Percentiles rank a stretch among this genome's conserved stretches.
Evolutionary conservation across 2,888 invertebrate species (phyloP).

Genomic region (Danaus chrysippus): DNA sequence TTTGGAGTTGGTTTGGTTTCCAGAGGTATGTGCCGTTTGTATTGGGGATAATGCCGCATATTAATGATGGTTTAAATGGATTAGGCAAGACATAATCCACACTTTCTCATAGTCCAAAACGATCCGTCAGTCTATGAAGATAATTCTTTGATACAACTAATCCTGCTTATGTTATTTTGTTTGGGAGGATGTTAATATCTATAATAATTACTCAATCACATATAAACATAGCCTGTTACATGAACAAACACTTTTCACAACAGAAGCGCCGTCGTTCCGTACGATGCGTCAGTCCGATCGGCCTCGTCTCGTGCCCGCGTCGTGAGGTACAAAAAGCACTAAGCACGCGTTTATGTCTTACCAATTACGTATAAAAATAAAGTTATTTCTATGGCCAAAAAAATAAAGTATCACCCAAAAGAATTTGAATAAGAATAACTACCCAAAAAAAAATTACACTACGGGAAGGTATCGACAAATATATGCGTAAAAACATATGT

Average conservation of each 20-base stretch:
- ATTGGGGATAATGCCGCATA: too few relatives aligned
- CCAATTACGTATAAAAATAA: slow-evolving; percentile 33
- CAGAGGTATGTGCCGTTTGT: too few relatives aligned
- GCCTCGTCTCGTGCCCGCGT: slow-evolving; percentile 51
- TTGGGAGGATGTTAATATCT: background rate
- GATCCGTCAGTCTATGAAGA: too few relatives aligned
- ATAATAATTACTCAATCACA: background rate
- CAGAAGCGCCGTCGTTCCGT: slow-evolving; percentile 70
- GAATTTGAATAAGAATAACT: background rate
- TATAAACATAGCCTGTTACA: background rate
- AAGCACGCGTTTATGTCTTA: slow-evolving; percentile 36
- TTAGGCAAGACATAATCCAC: too few relatives aligned
- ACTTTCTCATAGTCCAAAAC: too few relatives aligned
- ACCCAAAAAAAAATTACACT: background rate
- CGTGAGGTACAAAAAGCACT: slow-evolving; percentile 44
- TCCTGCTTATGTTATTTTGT: too few relatives aligned
- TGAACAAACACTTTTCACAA: slow-evolving; percentile 34
- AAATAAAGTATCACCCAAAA: background rate
- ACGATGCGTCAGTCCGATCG: slow-evolving; percentile 71
- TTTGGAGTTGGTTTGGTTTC: too few relatives aligned
- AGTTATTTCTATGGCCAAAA: slow-evolving; percentile 39
- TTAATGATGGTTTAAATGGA: too few relatives aligned
- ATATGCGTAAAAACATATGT: too few relatives aligned
- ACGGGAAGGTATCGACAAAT: background rate
- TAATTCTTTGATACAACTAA: too few relatives aligned